Base-by-base conservation (phyloP, 1,140 invertebrate species). In the Cecropterus lyciades region DNA sequence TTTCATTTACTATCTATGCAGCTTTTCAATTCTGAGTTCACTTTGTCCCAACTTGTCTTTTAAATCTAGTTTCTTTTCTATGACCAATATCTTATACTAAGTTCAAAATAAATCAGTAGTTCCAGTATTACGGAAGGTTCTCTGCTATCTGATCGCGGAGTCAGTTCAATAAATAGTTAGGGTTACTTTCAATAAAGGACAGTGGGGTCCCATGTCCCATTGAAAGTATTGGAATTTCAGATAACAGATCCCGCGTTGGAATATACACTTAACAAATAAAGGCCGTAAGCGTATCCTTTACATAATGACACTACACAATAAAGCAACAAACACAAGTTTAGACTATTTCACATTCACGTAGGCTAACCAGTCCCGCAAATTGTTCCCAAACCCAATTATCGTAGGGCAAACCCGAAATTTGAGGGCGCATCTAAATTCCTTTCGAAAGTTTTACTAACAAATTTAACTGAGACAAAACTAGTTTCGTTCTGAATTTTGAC, bases 331-430 rank as follows among this genome's bases (percentile, higher is more conserved):
- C 62, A 70, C 52, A 46, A 55, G 55, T 53, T 64, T 57, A 57
- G 37, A 43, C 30, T 65, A 64, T 68, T 43, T 55, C 52, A 46
- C 65, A 56, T 69, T 67, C 59, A 75, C 72, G 63, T 70, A 76
- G 70, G 69, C 67, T 67, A 59, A 65, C 70, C 72, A 63, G 65
- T 42, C 67, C 68, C 65, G 65, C 59, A 78, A 84, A 86, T 84
- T 82, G 82, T 84, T 82, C 65, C 56, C 52, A 74, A 86, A 86
- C 76, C 73, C 77, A 82, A 83, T 84, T 86, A 86, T 74, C 60
- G 65, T 74, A 71, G 80, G 75, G 56, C 55, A 62, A 57, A 59
- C 73, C 73, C 74, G 67, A 80, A 79, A 78, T 79, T 79, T 70
- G 69, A 73, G 74, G 70, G 70, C 67, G 51, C 64, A 59, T 70